Evolutionary conservation across 2,888 invertebrate genomes (phyloP), one percentile per base, ranked within the genome.

Genomic region (Mechanitis messenoides): DNA sequence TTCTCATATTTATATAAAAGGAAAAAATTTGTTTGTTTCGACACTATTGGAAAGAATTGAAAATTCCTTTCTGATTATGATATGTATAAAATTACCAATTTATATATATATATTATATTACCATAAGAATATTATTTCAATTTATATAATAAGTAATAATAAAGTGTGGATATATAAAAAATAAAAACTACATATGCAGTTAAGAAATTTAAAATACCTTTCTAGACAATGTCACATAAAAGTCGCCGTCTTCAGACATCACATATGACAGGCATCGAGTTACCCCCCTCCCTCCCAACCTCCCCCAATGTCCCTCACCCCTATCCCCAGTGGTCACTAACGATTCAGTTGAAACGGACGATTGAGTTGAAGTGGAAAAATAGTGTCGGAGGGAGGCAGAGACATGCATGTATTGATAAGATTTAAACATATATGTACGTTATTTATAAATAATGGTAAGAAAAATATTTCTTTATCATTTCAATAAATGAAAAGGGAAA

Each of bases 181-280:
- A 9, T 2, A 50, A 50, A 50, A 28, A 31, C 9, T 50, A 9
- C 5, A 31, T 28, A 50, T 11, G 31, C 3, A 20, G 20, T 42
- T 7, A 9, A 42, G 42, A 42, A 31, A 45, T 59, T 53, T 45
- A 54, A 59, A 59, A 54, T 45, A 53, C 33, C 42, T 50, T 50
- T 28, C 9, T 31, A 50, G 50, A 50, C 28, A 31, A 50, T 28
- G 53, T 45, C 53, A 45, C 58, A 59, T 54, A 54, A 45, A 54
- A 31, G 3, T 59, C 56, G 57, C 64, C 55, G 54, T 55, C 56
- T 47, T 58, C 45, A 45, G 53, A 65, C 58, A 58, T 62, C 63
- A 62, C 65, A 60, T 63, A 55, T 65, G 66, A 67, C 69, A 65
- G 62, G 64, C 66, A 63, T 61, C 61, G 68, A 67, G 64, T 7